Percentiles rank a stretch among this genome's conserved stretches.
Evolutionary conservation across 2,797 vertebrate genomes (phyloP).

Genomic region (Epinephelus coioides): DNA sequence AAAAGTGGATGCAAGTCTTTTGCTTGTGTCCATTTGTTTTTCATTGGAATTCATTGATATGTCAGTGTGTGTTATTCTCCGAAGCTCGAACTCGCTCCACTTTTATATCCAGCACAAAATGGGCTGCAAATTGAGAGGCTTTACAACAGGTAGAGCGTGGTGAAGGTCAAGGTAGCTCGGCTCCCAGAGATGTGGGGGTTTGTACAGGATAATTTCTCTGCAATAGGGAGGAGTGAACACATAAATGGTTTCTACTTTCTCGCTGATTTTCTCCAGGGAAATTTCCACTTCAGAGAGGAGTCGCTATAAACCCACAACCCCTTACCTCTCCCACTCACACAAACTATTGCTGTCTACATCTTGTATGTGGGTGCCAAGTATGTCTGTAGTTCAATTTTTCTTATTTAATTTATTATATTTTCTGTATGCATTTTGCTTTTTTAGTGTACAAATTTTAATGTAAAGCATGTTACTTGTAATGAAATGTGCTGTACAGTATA

Average conservation of each 20-base stretch:
- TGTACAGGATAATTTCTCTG: conserved; percentile 67
- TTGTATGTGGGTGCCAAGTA: not conserved
- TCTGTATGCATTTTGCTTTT: not conserved
- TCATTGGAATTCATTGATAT: conserved; percentile 54
- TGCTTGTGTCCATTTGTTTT: conserved; percentile 34
- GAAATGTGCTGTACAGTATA: not conserved
- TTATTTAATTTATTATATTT: not conserved
- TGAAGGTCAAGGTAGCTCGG: conserved; percentile 67
- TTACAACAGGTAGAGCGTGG: conserved; percentile 60
- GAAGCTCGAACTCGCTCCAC: conserved; percentile 20
- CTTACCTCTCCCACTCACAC: conserved; percentile 17
- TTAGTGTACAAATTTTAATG: not conserved
- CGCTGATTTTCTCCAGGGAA: conserved; percentile 76
- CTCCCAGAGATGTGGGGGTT: conserved; percentile 39
- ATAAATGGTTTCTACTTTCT: conserved; percentile 70
- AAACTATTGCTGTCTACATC: conserved; percentile 15
- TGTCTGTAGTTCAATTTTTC: not conserved
- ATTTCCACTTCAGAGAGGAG: conserved; percentile 67
- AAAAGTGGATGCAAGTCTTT: not conserved
- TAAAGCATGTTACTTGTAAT: not conserved
- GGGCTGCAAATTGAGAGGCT: conserved; percentile 61
- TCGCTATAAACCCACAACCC: conserved; percentile 47
- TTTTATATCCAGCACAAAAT: conserved; percentile 57
- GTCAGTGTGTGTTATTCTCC: conserved; percentile 43
- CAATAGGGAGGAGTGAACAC: conserved; percentile 64